Base-by-base conservation (phyloP, 2,797 vertebrate genomes). In the Acrossocheilus fasciatus region DNA sequence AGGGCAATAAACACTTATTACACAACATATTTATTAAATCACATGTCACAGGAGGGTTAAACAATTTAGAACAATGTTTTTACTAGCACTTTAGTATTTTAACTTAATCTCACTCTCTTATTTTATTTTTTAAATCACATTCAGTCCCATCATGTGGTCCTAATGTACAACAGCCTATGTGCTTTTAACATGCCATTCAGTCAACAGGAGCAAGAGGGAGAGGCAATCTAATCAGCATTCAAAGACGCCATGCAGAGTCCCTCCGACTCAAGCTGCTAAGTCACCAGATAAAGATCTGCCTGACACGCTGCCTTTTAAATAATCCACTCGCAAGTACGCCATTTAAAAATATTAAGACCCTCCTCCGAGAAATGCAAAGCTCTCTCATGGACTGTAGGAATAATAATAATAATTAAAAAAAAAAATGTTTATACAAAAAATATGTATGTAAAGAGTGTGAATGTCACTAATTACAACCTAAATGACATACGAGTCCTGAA, bases 241-340 rank as follows among this genome's bases (percentile, higher is more conserved):
- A 93, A 82, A 88, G 91, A 92, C 91, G 85, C 89, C 86, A 92
- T 91, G 90, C 91, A 26, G 80, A 91, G 90, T 86, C 83, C 91
- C 89, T 90, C 90, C 10, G 34, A 91, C 90, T 91, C 90, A 91
- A 91, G 89, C 91, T 93, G 91, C 92, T 91, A 93, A 91, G 88
- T 90, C 69, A 57, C 88, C 89, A 92, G 92, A 95, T 94, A 93
- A 93, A 91, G 91, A 94, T 93, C 91, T 86, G 89, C 91, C 91
- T 93, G 92, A 93, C 92, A 92, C 54, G 1, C 85, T 89, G 90
- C 89, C 92, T 93, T 94, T 94, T 87, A 90, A 93, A 95, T 94
- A 94, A 95, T 95, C 94, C 92, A 93, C 92, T 93, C 91, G 91
- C 91, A 93, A 94, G 91, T 89, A 88, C 84, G 89, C 88, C 89